Base-by-base conservation (phyloP, 2,113 vertebrate species). In the Lepus timidus region DNA sequence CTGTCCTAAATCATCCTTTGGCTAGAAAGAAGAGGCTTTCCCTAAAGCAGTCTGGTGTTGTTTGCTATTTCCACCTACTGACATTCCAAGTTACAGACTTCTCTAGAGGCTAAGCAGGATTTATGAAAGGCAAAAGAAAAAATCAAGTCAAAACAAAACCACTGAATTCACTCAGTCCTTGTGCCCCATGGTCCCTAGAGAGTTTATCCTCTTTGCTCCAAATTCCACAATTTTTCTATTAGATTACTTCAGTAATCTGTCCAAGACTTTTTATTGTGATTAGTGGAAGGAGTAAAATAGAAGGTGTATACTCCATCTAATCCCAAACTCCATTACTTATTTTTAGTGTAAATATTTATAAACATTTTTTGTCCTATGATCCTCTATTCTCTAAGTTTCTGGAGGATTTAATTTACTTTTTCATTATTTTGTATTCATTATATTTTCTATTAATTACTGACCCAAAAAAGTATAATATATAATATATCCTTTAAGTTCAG, bases 191-290 rank as follows among this genome's bases (percentile, higher is more conserved):
- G 33, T 75, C 31, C 27, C 39, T 36, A 89, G 39, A 9, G 36
- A 93, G 13, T 80, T 2, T 9, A 51, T 2, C 80, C 74, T 83
- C 23, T 82, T 88, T 88, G 80, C 31, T 23, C 71, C 74, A 83
- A 44, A 51, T 86, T 94, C 78, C 58, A 88, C 31, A 95, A 65
- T 44, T 84, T 80, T 95, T 88, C 65, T 85, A 64, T 14, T 33
- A n/a, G 31, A 17, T 68, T 29, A 76, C 36, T 75, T 78, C 67
- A 44, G 64, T 49, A 20, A 88, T 94, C 94, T 89, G 1, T 29
- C 13, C 31, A 93, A 19, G 22, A 33, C 22, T 80, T 85, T 95
- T 75, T 86, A 17, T 39, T 93, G 27, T 49, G 36, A 71, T 90
- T 39, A 82, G 20, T 44, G 83, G 44, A 22, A 94, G 20, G 23